Conservation (phyloP, 1,140 invertebrate genomes). For the Aphis craccivora region DNA sequence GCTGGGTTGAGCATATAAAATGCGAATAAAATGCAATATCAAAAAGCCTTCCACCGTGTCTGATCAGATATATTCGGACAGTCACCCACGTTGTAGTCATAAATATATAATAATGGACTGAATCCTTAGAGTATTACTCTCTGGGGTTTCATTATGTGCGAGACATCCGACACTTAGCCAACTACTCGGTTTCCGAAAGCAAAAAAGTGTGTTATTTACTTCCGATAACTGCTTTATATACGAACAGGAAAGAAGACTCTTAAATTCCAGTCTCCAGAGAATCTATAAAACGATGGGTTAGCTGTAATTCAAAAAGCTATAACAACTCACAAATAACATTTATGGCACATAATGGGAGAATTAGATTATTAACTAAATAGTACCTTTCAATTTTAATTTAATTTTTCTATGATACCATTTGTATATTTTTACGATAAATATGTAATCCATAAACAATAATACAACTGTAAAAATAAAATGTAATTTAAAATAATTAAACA, state of each 20-base stretch:
- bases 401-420: neutral
- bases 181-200: conserved; percentile 46
- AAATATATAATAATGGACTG: conserved; percentile 54
- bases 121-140: conserved; percentile 51
- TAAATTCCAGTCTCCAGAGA: conserved; percentile 45
- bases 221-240: conserved; percentile 34
- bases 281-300: conserved; percentile 38
- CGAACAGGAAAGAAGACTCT: conserved; percentile 48
- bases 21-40: conserved; percentile 23
- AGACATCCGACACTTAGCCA: conserved; percentile 47
- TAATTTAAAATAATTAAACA: neutral
- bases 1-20: conserved; percentile 2
- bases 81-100: conserved; percentile 19
- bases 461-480: neutral
- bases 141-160: conserved; percentile 48
- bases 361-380: neutral
- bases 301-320: conserved; percentile 20
- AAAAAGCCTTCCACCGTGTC: neutral
- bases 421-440: neutral
- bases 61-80: conserved; percentile 31
- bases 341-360: neutral
- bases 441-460: neutral
- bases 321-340: conserved; percentile 11
- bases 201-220: conserved; percentile 49
- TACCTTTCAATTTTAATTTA: neutral